Evolutionary conservation across 2,888 invertebrate species (phyloP).

Genomic region (Drosophila colorata): DNA sequence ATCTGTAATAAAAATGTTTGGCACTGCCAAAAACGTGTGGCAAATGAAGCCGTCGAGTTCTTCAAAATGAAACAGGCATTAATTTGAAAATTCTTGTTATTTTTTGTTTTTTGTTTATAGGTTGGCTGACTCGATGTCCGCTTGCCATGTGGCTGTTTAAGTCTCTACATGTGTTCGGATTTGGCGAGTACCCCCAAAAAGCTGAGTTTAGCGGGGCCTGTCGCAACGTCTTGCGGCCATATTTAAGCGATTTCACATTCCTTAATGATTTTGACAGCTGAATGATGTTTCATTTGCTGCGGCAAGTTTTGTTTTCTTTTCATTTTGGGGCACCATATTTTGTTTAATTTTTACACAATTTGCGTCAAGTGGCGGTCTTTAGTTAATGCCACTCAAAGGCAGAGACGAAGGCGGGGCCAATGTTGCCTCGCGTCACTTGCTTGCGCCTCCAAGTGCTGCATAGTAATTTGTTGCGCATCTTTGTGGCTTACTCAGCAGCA

Average conservation of each 20-base stretch:
- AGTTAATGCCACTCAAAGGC: constrained; percentile 72
- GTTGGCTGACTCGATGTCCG: constrained; percentile 22
- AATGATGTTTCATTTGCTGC: constrained; percentile 76
- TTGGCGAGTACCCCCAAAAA: constrained; percentile 36
- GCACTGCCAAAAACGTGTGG: constrained; percentile 60
- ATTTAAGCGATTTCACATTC: constrained; percentile 81
- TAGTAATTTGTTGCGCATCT: constrained; percentile 41
- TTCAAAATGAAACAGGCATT: constrained; percentile 50
- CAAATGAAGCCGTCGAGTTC: constrained; percentile 40
- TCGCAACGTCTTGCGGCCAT: constrained; percentile 46
- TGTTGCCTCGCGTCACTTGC: constrained; percentile 38
- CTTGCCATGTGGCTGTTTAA: constrained; percentile 55
- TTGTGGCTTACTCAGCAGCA: constrained; percentile 1
- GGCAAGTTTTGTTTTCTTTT: constrained; percentile 29
- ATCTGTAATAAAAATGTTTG: constrained; percentile 81
- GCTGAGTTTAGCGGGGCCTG: constrained; percentile 56
- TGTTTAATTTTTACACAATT: constrained; percentile 64
- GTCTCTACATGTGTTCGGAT: constrained; percentile 55
- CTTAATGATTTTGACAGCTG: constrained; percentile 83
- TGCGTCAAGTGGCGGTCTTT: constrained; percentile 73
- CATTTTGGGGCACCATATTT: constrained; percentile 26
- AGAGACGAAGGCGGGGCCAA: constrained; percentile 26
- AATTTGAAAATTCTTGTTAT: constrained; percentile 39
- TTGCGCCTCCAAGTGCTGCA: constrained; percentile 12
- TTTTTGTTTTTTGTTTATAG: constrained; percentile 29